Conservation (phyloP, 2,797 vertebrate genomes). For the Rallus crepitans region DNA sequence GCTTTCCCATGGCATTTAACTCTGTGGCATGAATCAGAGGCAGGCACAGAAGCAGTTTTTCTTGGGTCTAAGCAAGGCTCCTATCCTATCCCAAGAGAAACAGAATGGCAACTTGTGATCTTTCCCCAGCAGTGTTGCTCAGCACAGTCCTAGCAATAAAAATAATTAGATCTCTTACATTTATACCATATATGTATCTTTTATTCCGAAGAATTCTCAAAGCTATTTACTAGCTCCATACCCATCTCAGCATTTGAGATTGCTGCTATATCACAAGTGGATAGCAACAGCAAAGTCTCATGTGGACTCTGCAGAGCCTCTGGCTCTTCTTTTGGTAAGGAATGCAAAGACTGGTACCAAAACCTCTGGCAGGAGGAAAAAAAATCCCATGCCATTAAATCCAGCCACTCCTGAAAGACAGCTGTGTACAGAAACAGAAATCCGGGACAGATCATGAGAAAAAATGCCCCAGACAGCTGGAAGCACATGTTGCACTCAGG, state of each 20-base stretch:
- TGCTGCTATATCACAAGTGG: accelerated
- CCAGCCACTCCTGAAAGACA: not conserved
- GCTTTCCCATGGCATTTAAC: conserved; percentile 61
- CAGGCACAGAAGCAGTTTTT: conserved; percentile 29
- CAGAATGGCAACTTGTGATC: not conserved
- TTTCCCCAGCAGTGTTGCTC: not conserved
- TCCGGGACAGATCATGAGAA: not conserved
- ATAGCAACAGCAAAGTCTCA: not conserved
- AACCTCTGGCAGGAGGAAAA: not conserved
- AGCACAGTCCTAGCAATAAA: not conserved
- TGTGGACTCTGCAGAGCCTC: not conserved
- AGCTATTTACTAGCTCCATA: not conserved
- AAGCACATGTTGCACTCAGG: not conserved
- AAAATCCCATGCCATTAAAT: not conserved
- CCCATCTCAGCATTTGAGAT: not conserved
- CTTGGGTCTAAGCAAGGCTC: conserved; percentile 23
- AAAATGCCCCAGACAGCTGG: not conserved
- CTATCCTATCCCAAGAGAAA: not conserved
- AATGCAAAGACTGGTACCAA: not conserved
- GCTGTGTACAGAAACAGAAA: not conserved
- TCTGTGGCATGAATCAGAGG: conserved; percentile 26
- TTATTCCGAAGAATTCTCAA: conserved; percentile 6
- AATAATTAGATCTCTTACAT: not conserved
- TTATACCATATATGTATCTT: not conserved
- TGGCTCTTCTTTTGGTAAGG: not conserved